Conservation (phyloP, 2,113 vertebrate species). For the Acanthochromis polyacanthus region DNA sequence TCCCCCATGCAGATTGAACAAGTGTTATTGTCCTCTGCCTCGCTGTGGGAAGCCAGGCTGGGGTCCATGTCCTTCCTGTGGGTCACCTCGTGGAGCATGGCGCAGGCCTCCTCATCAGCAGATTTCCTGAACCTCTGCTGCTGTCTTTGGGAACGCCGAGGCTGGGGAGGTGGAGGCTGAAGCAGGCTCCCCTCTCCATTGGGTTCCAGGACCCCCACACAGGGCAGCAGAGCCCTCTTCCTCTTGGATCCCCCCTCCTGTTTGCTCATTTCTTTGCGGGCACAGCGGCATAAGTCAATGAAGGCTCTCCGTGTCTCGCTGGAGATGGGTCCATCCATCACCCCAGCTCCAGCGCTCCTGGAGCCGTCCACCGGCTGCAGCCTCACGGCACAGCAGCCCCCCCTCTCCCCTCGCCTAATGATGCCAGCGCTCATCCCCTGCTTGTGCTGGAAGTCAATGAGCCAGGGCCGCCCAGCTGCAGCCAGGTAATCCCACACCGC, state of each 20-base stretch:
- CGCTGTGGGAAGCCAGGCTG: constrained; percentile 58
- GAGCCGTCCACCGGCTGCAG: constrained; percentile 88
- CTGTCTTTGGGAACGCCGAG: constrained; percentile 85
- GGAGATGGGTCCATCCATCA: constrained; percentile 86
- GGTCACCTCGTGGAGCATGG: constrained; percentile 74
- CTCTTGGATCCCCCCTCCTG: constrained; percentile 88
- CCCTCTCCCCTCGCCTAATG: constrained; percentile 90
- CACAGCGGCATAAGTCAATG: constrained; percentile 90
- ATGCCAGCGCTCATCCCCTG: constrained; percentile 92
- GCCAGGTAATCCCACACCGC: constrained; percentile 95
- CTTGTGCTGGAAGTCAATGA: constrained; percentile 93
- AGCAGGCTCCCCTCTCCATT: constrained; percentile 82
- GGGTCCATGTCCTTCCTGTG: constrained; percentile 74
- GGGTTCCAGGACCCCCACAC: constrained; percentile 78
- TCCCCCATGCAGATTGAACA: constrained; percentile 97
- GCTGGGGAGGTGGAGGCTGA: constrained; percentile 80
- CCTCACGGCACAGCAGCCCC: constrained; percentile 93
- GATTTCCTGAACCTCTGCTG: constrained; percentile 85
- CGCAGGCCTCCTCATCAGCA: constrained; percentile 79
- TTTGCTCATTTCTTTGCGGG: constrained; percentile 90
- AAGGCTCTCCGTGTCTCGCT: constrained; percentile 87
- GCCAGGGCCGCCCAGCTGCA: constrained; percentile 89
- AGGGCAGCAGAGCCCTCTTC: constrained; percentile 87
- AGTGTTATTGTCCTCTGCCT: constrained; percentile 85
- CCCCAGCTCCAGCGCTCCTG: constrained; percentile 78